phyloP scores from a whole-genome alignment of 2,888 invertebrate genomes.

The Acanthosepion pharaonis region DNA sequence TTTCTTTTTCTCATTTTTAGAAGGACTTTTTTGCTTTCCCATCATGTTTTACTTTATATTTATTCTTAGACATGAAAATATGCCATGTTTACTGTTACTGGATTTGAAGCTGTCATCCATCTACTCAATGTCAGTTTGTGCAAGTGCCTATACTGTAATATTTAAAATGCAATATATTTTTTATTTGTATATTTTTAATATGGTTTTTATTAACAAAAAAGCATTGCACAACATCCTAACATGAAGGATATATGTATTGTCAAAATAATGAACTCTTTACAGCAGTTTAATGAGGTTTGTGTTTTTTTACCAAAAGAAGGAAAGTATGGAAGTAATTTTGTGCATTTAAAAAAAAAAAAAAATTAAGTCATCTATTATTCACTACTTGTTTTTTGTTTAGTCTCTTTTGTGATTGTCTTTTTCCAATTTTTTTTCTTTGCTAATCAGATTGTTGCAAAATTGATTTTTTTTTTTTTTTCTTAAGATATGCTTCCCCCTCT shows the following conservation, averaged over 20 bases:
- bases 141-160: background rate
- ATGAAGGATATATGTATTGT: too few relatives aligned
- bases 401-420: background rate
- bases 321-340: too few relatives aligned
- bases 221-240: too few relatives aligned
- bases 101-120: background rate
- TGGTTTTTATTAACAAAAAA: too few relatives aligned
- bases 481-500: background rate
- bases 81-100: background rate
- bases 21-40: background rate
- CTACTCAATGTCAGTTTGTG: background rate
- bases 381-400: too few relatives aligned
- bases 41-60: background rate
- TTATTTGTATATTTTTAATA: background rate
- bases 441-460: background rate
- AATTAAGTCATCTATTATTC: too few relatives aligned
- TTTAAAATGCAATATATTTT: background rate
- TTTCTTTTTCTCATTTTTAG: background rate
- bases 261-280: too few relatives aligned
- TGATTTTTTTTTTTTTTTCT: too few relatives aligned
- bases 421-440: background rate
- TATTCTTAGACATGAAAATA: background rate
- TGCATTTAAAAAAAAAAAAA: too few relatives aligned
- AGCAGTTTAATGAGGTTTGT: too few relatives aligned
- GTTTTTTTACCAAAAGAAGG: too few relatives aligned